phyloP scores from a whole-genome alignment of 1,140 invertebrate genomes.

The Trichonephila inaurata region DNA sequence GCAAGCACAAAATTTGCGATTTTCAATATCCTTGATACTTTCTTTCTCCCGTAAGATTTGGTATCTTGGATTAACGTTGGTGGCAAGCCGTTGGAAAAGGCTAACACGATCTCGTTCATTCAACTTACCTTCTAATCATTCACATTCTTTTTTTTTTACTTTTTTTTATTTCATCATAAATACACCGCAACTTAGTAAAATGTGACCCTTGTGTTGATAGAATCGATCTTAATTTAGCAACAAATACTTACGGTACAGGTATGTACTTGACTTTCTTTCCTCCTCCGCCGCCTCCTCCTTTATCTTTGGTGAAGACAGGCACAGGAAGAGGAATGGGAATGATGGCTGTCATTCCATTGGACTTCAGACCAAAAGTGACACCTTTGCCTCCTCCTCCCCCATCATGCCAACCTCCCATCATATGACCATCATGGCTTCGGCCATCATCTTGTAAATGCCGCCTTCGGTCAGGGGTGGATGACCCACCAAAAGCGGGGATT shows the following conservation, averaged over 20 bases:
- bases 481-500: background rate
- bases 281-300: constrained; percentile 54
- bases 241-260: constrained; percentile 58
- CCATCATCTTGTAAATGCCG: constrained; percentile 70
- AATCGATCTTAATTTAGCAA: no score
- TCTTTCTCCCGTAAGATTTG: no score
- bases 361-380: constrained; percentile 62
- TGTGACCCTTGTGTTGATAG: no score
- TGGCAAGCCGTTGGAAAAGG: no score
- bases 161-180: no score
- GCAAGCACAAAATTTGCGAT: no score
- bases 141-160: no score
- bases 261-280: constrained; percentile 69
- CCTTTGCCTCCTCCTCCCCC: constrained; percentile 39
- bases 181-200: no score
- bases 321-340: constrained; percentile 63
- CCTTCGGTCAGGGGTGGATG: background rate
- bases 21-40: no score
- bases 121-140: no score
- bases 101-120: no score
- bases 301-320: constrained; percentile 65
- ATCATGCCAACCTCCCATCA: constrained; percentile 27
- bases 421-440: constrained; percentile 52
- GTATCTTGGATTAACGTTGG: no score
- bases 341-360: constrained; percentile 71